phyloP scores from a whole-genome alignment of 1,140 invertebrate species.

The Solenopsis invicta region DNA sequence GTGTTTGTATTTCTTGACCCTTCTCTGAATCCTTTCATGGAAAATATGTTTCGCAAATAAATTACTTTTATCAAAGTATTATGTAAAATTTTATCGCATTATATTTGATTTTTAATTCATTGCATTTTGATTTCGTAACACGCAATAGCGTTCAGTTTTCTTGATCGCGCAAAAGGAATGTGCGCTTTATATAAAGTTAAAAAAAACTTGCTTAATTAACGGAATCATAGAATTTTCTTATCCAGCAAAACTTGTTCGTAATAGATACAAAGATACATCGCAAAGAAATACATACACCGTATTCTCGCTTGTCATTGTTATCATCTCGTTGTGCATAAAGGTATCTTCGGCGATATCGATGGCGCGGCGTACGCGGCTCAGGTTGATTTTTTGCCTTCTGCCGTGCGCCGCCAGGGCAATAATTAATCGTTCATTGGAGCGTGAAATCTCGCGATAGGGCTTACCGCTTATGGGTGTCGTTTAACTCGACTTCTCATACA shows the following conservation, averaged over 20 bases:
- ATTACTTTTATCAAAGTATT: constrained; percentile 21
- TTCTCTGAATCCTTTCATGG: neutral
- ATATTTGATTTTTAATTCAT: constrained; percentile 1
- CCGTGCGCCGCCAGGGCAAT: neutral
- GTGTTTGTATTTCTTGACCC: neutral
- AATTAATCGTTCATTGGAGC: constrained; percentile 51
- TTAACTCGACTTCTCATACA: constrained; percentile 46
- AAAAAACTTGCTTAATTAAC: neutral
- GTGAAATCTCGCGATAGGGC: constrained; percentile 33
- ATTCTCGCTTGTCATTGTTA: constrained; percentile 18
- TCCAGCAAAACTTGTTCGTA: neutral
- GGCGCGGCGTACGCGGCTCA: neutral
- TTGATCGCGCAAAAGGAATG: neutral
- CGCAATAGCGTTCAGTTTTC: neutral
- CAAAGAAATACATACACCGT: neutral
- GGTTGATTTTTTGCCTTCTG: constrained; percentile 16
- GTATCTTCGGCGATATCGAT: constrained; percentile 2
- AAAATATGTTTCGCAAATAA: constrained; percentile 4
- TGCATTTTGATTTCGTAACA: neutral
- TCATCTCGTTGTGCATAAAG: constrained; percentile 6
- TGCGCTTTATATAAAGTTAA: neutral
- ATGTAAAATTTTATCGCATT: neutral
- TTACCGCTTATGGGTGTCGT: constrained; percentile 8
- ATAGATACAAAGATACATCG: neutral
- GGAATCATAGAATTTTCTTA: neutral